Evolutionary conservation across 2,888 invertebrate genomes (phyloP).

Genomic region (Aspidiotus destructor): DNA sequence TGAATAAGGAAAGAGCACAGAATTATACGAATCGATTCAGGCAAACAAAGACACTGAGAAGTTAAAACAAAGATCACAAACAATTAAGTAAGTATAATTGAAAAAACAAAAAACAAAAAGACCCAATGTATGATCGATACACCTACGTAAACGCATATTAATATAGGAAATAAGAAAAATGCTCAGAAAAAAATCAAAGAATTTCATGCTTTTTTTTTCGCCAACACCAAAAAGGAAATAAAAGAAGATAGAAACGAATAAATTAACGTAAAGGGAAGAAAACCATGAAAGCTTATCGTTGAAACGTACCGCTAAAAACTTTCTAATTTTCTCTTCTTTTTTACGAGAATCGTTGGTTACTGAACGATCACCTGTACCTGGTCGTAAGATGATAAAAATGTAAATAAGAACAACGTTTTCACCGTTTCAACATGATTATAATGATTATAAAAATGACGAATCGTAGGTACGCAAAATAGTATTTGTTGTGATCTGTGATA

Average conservation of each 20-base stretch:
- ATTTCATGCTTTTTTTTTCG: conserved; percentile 30
- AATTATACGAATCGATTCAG: too few relatives aligned
- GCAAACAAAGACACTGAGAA: too few relatives aligned
- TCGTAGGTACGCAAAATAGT: too few relatives aligned
- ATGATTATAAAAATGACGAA: too few relatives aligned
- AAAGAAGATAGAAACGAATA: conserved; percentile 34
- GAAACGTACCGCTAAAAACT: conserved; percentile 65
- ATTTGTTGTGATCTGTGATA: too few relatives aligned
- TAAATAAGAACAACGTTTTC: too few relatives aligned
- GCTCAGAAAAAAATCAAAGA: conserved; percentile 34
- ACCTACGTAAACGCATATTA: conserved; percentile 22
- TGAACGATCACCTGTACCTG: conserved; percentile 30
- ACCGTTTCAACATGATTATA: too few relatives aligned
- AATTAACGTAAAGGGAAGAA: conserved; percentile 26
- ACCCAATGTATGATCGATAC: not conserved
- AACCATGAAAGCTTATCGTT: conserved; percentile 10
- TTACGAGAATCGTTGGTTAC: conserved; percentile 46
- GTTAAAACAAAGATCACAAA: too few relatives aligned
- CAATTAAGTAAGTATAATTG: too few relatives aligned
- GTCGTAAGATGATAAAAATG: conserved; percentile 14
- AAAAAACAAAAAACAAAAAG: too few relatives aligned
- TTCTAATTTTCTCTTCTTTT: conserved; percentile 85
- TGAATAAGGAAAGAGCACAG: too few relatives aligned
- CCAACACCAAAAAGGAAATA: conserved; percentile 35
- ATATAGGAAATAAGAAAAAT: conserved; percentile 34